Percentiles rank a stretch among this genome's conserved stretches.
phyloP scores from a whole-genome alignment of 2,888 invertebrate species.

The Neocrepidodera transversa region DNA sequence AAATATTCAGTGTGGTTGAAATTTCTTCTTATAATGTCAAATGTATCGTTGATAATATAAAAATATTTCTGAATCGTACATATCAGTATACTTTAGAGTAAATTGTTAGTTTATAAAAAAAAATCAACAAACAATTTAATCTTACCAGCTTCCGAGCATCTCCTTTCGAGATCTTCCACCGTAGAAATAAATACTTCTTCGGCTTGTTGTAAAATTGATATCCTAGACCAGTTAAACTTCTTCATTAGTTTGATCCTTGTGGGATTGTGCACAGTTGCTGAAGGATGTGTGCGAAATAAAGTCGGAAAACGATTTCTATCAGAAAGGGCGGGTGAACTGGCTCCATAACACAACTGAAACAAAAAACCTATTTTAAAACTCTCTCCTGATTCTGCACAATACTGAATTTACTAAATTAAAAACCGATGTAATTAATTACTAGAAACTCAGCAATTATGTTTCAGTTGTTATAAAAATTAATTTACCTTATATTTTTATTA shows the following conservation, averaged over 20 bases:
- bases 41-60: no score
- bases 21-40: no score
- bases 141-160: conserved; percentile 83
- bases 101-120: no score
- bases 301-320: conserved; percentile 97
- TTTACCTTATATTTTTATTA: no score
- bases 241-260: conserved; percentile 95
- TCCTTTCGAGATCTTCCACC: conserved; percentile 94
- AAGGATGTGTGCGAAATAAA: conserved; percentile 97
- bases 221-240: conserved; percentile 96
- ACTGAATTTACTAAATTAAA: no score
- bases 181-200: conserved; percentile 92
- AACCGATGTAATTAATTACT: no score
- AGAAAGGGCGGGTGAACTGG: conserved; percentile 97
- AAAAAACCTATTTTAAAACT: not conserved
- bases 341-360: conserved; percentile 94
- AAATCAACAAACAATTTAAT: not conserved
- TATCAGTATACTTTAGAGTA: no score
- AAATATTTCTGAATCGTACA: no score
- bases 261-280: conserved; percentile 98
- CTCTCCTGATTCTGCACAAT: no score
- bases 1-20: no score
- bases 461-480: no score
- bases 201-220: conserved; percentile 97
- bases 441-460: no score